Base-by-base conservation (phyloP, 2,113 vertebrate species). In the Osmerus eperlanus region DNA sequence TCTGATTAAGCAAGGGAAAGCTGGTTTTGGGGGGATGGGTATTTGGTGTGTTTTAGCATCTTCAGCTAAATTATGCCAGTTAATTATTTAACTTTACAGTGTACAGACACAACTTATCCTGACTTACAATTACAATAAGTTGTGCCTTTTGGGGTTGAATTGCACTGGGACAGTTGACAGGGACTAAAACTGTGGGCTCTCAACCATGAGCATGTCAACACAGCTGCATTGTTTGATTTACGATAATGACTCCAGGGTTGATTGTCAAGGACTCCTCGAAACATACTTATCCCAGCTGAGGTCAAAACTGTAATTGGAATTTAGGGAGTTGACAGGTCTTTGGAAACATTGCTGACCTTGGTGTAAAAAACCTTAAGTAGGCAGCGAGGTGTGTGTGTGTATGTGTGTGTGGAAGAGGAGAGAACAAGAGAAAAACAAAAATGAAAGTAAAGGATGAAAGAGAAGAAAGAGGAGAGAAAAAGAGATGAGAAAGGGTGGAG, bases 261-360 rank as follows among this genome's bases (percentile, higher is more conserved):
- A 88, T 87, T 84, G 75, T 87, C 84, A 87, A 84, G 72, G 79
- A 81, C 77, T 82, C 67, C 73, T 73, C 73, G 61, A 77, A 79
- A 80, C 72, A 81, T n/a, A 53, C 69, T 69, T 71, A 64, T 72
- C 71, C 58, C 19, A 78, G 64, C 75, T 75, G 74, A 84, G 84
- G 85, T 85, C 67, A 65, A 62, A 71, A 29, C 60, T 81, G 71
- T 82, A 72, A 85, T 77, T 83, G 73, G 74, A 78, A 77, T 84
- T 75, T 75, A 76, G 78, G 72, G 73, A 63, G 61, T 54, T 79
- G 79, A 77, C 74, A 71, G 61, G 58, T 5, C 75, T 19, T 23
- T 32, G 51, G 61, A 67, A 65, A 63, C 68, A 59, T 7, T 64
- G 3, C 19, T 73, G 81, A 84, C 84, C 83, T 87, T 83, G 78